Conservation (phyloP, 1,140 invertebrate genomes). For the Gryon sp. region DNA sequence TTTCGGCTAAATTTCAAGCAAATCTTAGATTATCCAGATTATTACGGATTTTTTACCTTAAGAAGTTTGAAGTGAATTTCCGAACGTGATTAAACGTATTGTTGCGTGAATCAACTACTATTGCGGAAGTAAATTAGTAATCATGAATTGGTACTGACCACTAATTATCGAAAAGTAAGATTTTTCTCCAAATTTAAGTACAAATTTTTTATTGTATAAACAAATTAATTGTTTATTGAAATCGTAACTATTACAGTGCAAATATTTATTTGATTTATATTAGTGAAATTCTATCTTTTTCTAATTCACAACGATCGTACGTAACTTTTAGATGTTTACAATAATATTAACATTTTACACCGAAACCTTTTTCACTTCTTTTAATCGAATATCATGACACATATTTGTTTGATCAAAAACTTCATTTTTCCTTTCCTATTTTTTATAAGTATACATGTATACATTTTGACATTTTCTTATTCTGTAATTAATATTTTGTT, state of each 20-base stretch:
- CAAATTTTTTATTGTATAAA: no score
- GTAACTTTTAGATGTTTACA: conserved; percentile 42
- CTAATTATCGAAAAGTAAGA: no score
- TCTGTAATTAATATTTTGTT: neutral
- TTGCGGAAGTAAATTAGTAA: conserved; percentile 28
- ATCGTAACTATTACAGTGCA: conserved; percentile 49
- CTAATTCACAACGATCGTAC: conserved; percentile 52
- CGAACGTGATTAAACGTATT: conserved; percentile 46
- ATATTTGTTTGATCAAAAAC: conserved; percentile 29
- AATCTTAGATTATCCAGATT: no score
- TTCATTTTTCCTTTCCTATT: no score
- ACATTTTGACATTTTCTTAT: no score
- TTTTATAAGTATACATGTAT: no score
- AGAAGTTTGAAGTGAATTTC: conserved; percentile 37
- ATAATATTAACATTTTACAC: conserved; percentile 55
- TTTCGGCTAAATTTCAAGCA: no score
- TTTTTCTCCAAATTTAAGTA: conserved; percentile 4
- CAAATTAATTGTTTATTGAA: no score
- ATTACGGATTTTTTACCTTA: no score
- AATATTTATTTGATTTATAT: conserved; percentile 36
- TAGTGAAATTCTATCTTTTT: conserved; percentile 14
- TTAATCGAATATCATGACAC: conserved; percentile 43
- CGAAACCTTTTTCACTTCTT: conserved; percentile 44
- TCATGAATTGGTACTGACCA: conserved; percentile 15
- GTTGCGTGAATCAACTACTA: conserved; percentile 15